Evolutionary conservation across 2,797 vertebrate genomes (phyloP).

Genomic region (Paedocypris micromegethes): DNA sequence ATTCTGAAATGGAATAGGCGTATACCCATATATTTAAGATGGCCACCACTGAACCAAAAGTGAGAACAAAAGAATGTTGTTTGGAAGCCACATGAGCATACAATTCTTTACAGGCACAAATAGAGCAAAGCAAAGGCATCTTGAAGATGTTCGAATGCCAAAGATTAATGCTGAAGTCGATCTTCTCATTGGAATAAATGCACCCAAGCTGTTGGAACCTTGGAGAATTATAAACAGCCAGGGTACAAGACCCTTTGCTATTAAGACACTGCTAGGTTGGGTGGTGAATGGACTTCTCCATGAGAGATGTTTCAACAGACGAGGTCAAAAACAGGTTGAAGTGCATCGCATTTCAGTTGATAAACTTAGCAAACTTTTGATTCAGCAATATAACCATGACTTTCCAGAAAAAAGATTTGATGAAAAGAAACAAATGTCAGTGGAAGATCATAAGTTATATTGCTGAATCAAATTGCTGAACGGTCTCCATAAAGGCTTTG

Average conservation of each 20-base stretch:
- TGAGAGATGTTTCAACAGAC: neutral
- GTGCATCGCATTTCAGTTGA: neutral
- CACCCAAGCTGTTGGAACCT: neutral
- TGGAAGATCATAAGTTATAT: no score
- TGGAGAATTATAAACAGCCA: neutral
- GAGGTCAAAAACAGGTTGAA: neutral
- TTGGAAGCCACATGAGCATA: no score
- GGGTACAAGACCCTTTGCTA: neutral
- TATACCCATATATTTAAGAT: no score
- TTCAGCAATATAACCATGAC: conserved; percentile 21
- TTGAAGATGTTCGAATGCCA: neutral
- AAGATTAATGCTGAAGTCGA: neutral
- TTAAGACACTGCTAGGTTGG: conserved; percentile 17
- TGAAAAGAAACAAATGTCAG: conserved; percentile 10
- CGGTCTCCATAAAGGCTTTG: no score
- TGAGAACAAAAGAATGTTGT: no score
- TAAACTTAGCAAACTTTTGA: conserved; percentile 12
- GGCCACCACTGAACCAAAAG: no score
- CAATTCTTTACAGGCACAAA: no score
- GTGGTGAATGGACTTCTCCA: conserved; percentile 17
- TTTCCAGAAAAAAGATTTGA: conserved; percentile 23
- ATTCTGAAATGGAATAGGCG: no score
- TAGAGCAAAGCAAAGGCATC: neutral
- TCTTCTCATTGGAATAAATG: neutral
- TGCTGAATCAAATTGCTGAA: no score